Base-by-base conservation (phyloP, 92 coral and sea anemone species). In the Metridium senile region DNA sequence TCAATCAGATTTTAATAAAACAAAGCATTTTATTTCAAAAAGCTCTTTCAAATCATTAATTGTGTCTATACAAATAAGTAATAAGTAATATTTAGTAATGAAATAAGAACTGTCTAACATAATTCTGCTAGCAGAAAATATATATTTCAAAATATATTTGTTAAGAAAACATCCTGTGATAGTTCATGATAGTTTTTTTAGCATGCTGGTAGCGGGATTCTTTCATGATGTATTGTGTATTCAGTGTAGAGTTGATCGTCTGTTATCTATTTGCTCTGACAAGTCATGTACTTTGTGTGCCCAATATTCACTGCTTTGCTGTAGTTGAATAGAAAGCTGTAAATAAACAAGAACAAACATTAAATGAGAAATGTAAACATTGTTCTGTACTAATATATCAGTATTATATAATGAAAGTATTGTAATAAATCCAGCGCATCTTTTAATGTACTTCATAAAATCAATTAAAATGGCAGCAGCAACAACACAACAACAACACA, bases 221-320 rank as follows among this genome's bases (percentile, higher is more conserved):
- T n/a, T n/a, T n/a, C n/a, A n/a, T n/a, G n/a, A n/a, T n/a, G n/a
- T n/a, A n/a, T n/a, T n/a, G n/a, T n/a, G n/a, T n/a, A n/a, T n/a
- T 72, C 23, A 78, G 62, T 78, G 83, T 8, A 33, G 22, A 45
- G 83, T 68, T 2, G n/a, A 78, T 29, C 75, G 19, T 72, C 29
- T 72, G 9, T 77, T 81, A 66, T 95, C 97, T 79, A 95, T 62
- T 76, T 95, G 99, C 26, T 92, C 80, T 10, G 96, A 77, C 66
- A 95, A 89, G 69, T 95, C 96, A 25, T 96, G 88, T 28, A 95
- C 99, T 83, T 95, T 95, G 63, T 93, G 98, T 11, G 97, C 93
- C 99, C 99, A 95, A 68, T 92, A 93, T 86, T 95, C 99, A 81
- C 99, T 95, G 89, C 99, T 92, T 56, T 93, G 97, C 46, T 95